Evolutionary conservation across 2,888 invertebrate genomes (phyloP).

Genomic region (Nymphalis urticae): DNA sequence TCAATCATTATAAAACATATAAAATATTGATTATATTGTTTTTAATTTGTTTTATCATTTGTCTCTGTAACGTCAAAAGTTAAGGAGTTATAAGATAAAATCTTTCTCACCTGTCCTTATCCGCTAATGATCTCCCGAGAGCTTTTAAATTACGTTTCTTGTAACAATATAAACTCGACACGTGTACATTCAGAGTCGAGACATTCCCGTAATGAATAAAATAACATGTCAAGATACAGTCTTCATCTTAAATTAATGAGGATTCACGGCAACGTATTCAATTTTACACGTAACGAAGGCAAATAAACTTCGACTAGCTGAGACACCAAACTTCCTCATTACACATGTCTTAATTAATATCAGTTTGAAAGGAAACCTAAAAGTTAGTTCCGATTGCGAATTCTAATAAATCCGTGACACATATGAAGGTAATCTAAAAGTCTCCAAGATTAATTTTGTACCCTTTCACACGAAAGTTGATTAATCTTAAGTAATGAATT

Average conservation of each 20-base stretch:
- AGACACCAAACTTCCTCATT: constrained; percentile 61
- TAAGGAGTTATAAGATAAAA: constrained; percentile 34
- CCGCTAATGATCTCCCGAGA: constrained; percentile 71
- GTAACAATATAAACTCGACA: constrained; percentile 74
- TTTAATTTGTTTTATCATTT: constrained; percentile 1
- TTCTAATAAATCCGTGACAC: constrained; percentile 58
- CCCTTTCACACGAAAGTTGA: constrained; percentile 59
- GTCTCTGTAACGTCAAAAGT: constrained; percentile 29
- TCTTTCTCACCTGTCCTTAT: constrained; percentile 46
- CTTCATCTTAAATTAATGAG: constrained; percentile 80
- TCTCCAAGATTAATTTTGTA: constrained; percentile 54
- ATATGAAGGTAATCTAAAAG: constrained; percentile 51
- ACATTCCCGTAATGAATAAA: constrained; percentile 76
- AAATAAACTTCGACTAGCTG: constrained; percentile 65
- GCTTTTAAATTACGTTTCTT: constrained; percentile 76
- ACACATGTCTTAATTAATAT: constrained; percentile 65
- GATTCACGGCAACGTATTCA: constrained; percentile 73
- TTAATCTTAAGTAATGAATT: constrained; percentile 47
- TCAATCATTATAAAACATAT: too few relatives aligned
- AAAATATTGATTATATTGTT: too few relatives aligned
- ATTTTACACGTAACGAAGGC: constrained; percentile 75
- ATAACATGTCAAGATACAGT: constrained; percentile 78
- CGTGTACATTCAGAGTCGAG: constrained; percentile 64
- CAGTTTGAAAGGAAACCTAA: constrained; percentile 71
- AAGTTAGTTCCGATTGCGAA: constrained; percentile 68